Conservation (phyloP, 1,140 invertebrate genomes). For the Aphelenchoides fujianensis region DNA sequence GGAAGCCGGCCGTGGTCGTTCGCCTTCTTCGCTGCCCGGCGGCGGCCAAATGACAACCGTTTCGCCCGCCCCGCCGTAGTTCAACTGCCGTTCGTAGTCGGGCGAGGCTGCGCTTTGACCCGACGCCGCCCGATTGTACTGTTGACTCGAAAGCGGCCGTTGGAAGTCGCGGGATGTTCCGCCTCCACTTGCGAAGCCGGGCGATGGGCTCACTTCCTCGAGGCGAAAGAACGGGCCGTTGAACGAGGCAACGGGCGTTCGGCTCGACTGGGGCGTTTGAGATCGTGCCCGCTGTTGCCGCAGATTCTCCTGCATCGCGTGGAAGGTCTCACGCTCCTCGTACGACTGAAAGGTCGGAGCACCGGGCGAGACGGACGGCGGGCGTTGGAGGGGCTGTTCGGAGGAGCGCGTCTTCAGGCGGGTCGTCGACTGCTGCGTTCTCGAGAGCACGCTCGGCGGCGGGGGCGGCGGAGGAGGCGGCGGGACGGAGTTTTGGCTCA, state of each 20-base stretch:
- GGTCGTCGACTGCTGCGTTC: not conserved
- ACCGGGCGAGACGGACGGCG: conserved; percentile 1
- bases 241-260: conserved; percentile 43
- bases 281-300: conserved; percentile 36
- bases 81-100: not conserved
- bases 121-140: not conserved
- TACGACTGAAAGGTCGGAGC: conserved; percentile 13
- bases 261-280: conserved; percentile 8
- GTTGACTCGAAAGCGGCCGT: too few species aligned
- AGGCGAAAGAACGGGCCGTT: conserved; percentile 59
- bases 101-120: not conserved
- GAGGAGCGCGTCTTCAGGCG: not conserved
- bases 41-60: conserved; percentile 59
- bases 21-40: conserved; percentile 19
- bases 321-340: conserved; percentile 33
- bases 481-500: conserved; percentile 5
- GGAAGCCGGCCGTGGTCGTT: conserved; percentile 30
- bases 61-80: conserved; percentile 20
- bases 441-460: not conserved
- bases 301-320: conserved; percentile 57
- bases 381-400: conserved; percentile 19
- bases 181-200: conserved; percentile 4
- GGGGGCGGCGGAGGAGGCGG: conserved; percentile 18
- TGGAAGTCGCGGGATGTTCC: not conserved
- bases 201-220: conserved; percentile 48